These are phyloP conservation scores for Lepidurus packardi DNA, from an alignment of 1,140 invertebrate genomes.

Conservation along the genomic window DNA sequence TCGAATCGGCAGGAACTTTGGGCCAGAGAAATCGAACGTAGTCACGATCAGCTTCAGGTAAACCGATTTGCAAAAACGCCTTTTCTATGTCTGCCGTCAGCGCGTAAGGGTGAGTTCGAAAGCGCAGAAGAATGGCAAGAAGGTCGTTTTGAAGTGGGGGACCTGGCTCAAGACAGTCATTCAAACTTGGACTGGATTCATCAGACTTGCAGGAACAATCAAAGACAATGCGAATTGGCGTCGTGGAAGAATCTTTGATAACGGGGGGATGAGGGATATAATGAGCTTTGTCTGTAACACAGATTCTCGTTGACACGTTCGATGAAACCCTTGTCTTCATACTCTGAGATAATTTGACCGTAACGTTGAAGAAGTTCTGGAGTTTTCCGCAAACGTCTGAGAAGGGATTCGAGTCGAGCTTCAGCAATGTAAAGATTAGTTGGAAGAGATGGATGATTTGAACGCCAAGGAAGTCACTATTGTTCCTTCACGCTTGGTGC, in stretches of 20 bases:
- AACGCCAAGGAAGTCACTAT: slow-evolving; percentile 27
- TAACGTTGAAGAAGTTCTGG: slow-evolving; percentile 2
- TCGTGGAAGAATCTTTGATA: slow-evolving; percentile 1
- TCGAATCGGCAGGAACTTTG: not conserved
- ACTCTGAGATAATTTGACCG: slow-evolving; percentile 22
- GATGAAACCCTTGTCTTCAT: slow-evolving; percentile 21
- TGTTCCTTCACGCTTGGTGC: no score
- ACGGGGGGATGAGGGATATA: not conserved
- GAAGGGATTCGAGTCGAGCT: not conserved
- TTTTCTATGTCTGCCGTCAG: slow-evolving; percentile 22
- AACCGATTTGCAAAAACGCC: slow-evolving; percentile 6
- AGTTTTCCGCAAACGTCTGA: not conserved
- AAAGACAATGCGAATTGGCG: not conserved
- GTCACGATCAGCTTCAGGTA: not conserved
- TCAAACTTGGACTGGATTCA: not conserved
- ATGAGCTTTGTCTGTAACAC: not conserved
- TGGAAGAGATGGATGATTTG: not conserved
- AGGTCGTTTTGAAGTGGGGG: not conserved
- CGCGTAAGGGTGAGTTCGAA: not conserved
- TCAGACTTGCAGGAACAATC: not conserved
- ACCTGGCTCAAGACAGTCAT: not conserved
- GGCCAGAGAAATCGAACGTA: slow-evolving; percentile 26
- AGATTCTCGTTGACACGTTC: not conserved
- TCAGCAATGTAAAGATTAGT: slow-evolving; percentile 21
- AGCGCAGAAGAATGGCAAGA: not conserved